Base-by-base conservation (phyloP, 2,888 invertebrate species). In the Saturnia pavonia region DNA sequence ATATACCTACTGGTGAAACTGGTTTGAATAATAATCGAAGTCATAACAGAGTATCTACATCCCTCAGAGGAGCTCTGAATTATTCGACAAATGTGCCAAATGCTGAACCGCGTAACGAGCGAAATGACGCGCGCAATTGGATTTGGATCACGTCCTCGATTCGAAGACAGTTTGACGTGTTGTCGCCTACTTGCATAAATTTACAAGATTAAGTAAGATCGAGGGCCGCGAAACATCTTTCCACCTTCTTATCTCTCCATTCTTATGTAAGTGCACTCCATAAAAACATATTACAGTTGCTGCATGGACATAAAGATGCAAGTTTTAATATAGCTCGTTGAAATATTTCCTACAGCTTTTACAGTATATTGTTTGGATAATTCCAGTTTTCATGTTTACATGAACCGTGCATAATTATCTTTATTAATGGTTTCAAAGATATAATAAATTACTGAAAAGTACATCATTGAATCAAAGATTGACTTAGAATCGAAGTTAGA, bases 101-200 rank as follows among this genome's bases (percentile, higher is more conserved):
- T 88, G 89, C 83, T 89, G 88, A 80, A 92, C 86, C 91, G 91
- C 91, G 92, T 92, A 91, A 92, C 89, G 85, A 86, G 86, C 85
- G 84, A 86, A 90, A 90, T 88, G 91, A 89, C 88, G 88, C 88
- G 81, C 81, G 76, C 87, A 91, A 92, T 91, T 87, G 91, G 89
- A 92, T 92, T 92, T 91, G 88, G 90, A 92, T 92, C 91, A 91
- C 91, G 91, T 92, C 83, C 85, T 88, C 85, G 73, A 79, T 84
- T 85, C 82, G 87, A 88, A 91, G 91, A 88, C 91, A 91, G 91
- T 90, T 89, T 91, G 92, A 91, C 90, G 89, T 90, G 91, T 87
- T 88, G 91, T 87, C 88, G 87, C 84, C 88, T 88, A 88, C 89
- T 93, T 91, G 92, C 92, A 93, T 93, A 93, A 91, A 92, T 93